A percentile compares a stretch with the other conserved stretches of the same genome.
phyloP scores from a whole-genome alignment of 2,888 invertebrate genomes.

The Hypercompe scribonia region DNA sequence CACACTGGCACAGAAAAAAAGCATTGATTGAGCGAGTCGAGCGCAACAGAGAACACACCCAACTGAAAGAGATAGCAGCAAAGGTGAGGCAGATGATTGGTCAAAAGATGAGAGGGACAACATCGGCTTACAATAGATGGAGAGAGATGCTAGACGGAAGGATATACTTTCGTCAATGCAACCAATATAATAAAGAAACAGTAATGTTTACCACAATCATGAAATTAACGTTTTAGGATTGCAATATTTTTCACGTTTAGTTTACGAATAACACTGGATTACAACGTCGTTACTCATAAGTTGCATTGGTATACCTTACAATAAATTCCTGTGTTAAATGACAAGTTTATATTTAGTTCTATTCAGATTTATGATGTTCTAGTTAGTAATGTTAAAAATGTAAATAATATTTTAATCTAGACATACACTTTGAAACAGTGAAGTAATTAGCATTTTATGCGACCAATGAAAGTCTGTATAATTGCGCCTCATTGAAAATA shows the following conservation, averaged over 20 bases:
- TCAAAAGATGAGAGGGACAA: constrained; percentile 63
- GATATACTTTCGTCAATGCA: constrained; percentile 64
- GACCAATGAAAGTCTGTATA: background rate
- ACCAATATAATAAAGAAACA: constrained; percentile 60
- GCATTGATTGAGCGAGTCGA: constrained; percentile 75
- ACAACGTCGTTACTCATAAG: background rate
- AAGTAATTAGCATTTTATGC: no score
- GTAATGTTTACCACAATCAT: constrained; percentile 45
- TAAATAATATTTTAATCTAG: background rate
- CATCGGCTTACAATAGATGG: constrained; percentile 57
- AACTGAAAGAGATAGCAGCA: constrained; percentile 67
- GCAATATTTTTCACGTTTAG: background rate
- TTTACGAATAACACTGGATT: background rate
- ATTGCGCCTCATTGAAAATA: background rate
- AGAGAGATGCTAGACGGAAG: constrained; percentile 75
- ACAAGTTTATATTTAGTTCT: background rate
- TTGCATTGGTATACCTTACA: background rate
- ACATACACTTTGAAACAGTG: no score
- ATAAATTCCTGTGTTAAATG: background rate
- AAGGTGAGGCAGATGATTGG: constrained; percentile 49
- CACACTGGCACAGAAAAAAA: constrained; percentile 80
- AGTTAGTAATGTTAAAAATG: no score
- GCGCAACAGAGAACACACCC: constrained; percentile 52
- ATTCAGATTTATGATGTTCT: background rate
- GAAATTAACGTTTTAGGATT: background rate